A percentile compares a stretch with the other conserved stretches of the same genome.
Evolutionary conservation across 2,888 invertebrate genomes (phyloP).

Genomic region (Andrena marginata): DNA sequence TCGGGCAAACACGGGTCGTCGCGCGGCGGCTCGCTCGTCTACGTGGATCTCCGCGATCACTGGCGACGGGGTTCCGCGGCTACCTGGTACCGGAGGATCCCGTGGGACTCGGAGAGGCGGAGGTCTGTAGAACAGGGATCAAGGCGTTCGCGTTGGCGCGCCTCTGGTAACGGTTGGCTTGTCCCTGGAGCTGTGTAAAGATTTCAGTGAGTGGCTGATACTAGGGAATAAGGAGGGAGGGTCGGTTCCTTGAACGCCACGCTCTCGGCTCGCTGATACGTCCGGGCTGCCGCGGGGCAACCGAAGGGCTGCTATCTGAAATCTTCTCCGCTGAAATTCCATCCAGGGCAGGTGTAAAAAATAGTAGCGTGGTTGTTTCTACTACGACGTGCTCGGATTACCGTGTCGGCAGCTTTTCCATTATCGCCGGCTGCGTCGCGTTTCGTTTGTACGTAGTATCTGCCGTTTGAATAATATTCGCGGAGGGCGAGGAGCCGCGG

Average conservation of each 20-base stretch:
- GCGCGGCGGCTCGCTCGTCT: constrained; percentile 20
- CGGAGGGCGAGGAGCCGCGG: neutral
- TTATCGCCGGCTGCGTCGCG: constrained; percentile 42
- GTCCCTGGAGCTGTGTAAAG: too few relatives aligned
- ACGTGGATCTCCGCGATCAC: neutral
- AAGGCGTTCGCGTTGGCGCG: too few relatives aligned
- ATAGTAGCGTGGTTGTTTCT: constrained; percentile 11
- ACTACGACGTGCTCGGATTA: constrained; percentile 54
- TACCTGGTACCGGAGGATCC: neutral
- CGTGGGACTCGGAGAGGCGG: neutral
- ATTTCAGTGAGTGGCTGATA: too few relatives aligned
- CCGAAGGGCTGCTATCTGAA: constrained; percentile 7
- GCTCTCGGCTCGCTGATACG: constrained; percentile 14
- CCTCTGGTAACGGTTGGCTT: neutral
- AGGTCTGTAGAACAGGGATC: too few relatives aligned
- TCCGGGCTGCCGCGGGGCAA: neutral
- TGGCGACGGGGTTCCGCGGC: neutral
- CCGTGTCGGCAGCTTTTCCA: constrained; percentile 18
- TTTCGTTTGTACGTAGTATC: constrained; percentile 35
- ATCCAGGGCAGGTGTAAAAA: constrained; percentile 41
- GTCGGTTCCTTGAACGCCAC: neutral
- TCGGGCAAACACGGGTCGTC: constrained; percentile 17
- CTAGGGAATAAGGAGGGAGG: neutral
- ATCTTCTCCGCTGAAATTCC: constrained; percentile 35
- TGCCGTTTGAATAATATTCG: neutral